Percentiles rank a stretch among this genome's conserved stretches.
These are phyloP conservation scores for Microplitis deprimator DNA, from an alignment of 2,888 invertebrate species.

Conservation along the genomic window DNA sequence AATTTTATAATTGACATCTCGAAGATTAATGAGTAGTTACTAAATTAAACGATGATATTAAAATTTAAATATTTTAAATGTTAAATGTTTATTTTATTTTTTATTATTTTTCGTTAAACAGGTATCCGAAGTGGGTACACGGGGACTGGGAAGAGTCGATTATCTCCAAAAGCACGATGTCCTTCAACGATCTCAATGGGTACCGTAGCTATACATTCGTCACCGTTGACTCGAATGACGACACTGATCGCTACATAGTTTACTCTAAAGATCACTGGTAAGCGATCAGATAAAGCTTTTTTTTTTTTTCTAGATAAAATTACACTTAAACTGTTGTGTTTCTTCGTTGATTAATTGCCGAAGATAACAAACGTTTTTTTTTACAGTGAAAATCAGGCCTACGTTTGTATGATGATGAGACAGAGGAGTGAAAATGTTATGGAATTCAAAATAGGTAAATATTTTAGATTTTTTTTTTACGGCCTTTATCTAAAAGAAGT, in stretches of 20 bases:
- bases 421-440: slow-evolving; percentile 76
- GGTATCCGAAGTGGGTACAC: slow-evolving; percentile 77
- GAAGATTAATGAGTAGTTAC: background rate
- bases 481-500: background rate
- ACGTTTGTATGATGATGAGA: slow-evolving; percentile 76
- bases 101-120: slow-evolving; percentile 50
- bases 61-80: background rate
- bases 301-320: slow-evolving; percentile 21
- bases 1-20: background rate
- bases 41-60: slow-evolving; percentile 7
- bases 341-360: slow-evolving; percentile 6
- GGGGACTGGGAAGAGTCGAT: slow-evolving; percentile 77
- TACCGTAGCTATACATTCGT: slow-evolving; percentile 72
- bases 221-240: slow-evolving; percentile 69
- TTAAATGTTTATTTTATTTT: background rate
- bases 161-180: slow-evolving; percentile 70
- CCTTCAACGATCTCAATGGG: slow-evolving; percentile 71
- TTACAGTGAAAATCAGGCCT: slow-evolving; percentile 75
- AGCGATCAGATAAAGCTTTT: slow-evolving; percentile 39
- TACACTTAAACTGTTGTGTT: background rate
- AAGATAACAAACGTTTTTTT: slow-evolving; percentile 23
- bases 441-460: slow-evolving; percentile 72
- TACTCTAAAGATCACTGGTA: slow-evolving; percentile 73
- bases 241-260: slow-evolving; percentile 70
- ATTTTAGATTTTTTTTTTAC: background rate